These are phyloP conservation scores for Phragmatobia fuliginosa DNA, from an alignment of 2,888 invertebrate genomes.

Conservation along the genomic window DNA sequence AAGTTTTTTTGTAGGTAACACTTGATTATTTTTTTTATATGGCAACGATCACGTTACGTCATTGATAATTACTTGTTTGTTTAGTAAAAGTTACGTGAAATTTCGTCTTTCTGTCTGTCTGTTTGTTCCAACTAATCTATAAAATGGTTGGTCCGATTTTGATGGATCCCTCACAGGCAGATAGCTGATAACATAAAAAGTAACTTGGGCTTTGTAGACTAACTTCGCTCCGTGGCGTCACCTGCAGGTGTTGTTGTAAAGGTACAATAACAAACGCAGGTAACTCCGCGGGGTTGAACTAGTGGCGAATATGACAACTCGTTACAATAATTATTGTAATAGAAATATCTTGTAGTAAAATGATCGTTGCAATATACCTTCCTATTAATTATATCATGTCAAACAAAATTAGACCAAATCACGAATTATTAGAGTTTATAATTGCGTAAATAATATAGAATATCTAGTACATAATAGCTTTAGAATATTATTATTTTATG, in stretches of 20 bases:
- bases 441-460: conserved; percentile 27
- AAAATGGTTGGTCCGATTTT: no score
- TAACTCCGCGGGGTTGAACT: no score
- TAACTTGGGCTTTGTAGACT: no score
- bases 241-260: no score
- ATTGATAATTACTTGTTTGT: no score
- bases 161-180: no score
- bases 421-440: conserved; percentile 35
- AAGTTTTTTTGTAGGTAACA: conserved; percentile 4
- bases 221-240: no score
- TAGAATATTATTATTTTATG: conserved; percentile 15
- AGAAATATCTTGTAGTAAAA: conserved; percentile 21
- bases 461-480: conserved; percentile 25
- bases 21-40: background rate
- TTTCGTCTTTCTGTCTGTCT: no score
- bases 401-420: conserved; percentile 39
- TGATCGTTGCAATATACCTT: background rate
- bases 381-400: conserved; percentile 12
- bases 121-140: no score
- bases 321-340: background rate
- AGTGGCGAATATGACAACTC: conserved; percentile 5
- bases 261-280: no score
- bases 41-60: background rate
- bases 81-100: no score
- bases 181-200: no score